Conservation (phyloP, 2,888 invertebrate genomes). For the Caenorhabditis angaria region DNA sequence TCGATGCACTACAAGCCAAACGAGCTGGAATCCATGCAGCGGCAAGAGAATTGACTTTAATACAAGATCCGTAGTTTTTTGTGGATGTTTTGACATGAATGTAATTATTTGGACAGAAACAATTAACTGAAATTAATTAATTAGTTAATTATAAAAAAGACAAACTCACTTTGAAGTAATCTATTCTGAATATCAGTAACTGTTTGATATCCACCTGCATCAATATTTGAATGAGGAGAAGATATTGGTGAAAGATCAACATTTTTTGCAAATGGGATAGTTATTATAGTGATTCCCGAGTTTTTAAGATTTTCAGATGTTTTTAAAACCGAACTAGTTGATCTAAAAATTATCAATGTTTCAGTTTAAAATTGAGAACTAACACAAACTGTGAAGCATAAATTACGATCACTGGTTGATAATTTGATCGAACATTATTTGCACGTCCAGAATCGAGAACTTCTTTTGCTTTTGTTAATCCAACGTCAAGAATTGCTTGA, state of each 20-base stretch:
- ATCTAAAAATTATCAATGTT: background rate
- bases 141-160: background rate
- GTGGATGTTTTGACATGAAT: slow-evolving; percentile 17
- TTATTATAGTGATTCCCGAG: slow-evolving; percentile 23
- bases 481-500: slow-evolving; percentile 14
- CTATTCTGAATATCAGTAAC: background rate
- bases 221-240: slow-evolving; percentile 20
- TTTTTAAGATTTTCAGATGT: slow-evolving; percentile 12
- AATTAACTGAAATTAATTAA: slow-evolving; percentile 22
- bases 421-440: slow-evolving; percentile 14
- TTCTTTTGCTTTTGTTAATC: slow-evolving; percentile 19
- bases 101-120: slow-evolving; percentile 37
- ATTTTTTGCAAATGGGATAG: slow-evolving; percentile 27
- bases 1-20: slow-evolving; percentile 17
- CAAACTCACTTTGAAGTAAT: background rate
- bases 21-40: slow-evolving; percentile 29
- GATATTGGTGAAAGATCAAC: slow-evolving; percentile 20
- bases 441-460: slow-evolving; percentile 11
- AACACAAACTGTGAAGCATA: slow-evolving; percentile 29
- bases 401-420: slow-evolving; percentile 31
- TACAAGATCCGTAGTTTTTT: slow-evolving; percentile 29
- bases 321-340: background rate
- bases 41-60: slow-evolving; percentile 9
- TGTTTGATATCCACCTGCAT: background rate
- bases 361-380: background rate